These are phyloP conservation scores for Agriopis marginaria DNA, from an alignment of 2,888 invertebrate genomes.

Conservation along the genomic window DNA sequence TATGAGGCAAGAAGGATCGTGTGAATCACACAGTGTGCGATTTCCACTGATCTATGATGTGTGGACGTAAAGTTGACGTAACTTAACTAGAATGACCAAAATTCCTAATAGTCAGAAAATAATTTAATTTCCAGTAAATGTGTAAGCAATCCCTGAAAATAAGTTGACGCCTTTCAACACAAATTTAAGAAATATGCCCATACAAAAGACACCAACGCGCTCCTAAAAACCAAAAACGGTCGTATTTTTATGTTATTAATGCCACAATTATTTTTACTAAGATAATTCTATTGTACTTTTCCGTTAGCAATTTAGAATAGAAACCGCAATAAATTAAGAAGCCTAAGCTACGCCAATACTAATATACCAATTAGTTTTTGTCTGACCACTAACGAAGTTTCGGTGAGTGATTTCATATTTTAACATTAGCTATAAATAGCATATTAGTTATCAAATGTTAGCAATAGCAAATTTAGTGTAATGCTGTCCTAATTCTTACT, in stretches of 20 bases:
- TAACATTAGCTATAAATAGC: background rate
- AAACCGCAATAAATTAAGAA: slow-evolving; percentile 32
- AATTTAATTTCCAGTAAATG: background rate
- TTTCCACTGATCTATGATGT: too few species aligned
- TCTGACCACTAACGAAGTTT: slow-evolving; percentile 22
- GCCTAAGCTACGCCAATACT: slow-evolving; percentile 8
- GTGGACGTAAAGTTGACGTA: too few species aligned
- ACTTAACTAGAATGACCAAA: too few species aligned
- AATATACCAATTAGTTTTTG: slow-evolving; percentile 27
- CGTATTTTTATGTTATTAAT: background rate
- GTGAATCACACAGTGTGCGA: too few species aligned
- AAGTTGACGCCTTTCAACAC: background rate
- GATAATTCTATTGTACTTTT: slow-evolving; percentile 10
- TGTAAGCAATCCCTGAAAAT: background rate
- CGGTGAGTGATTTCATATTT: slow-evolving; percentile 13
- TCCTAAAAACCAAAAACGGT: background rate
- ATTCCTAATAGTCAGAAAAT: too few species aligned
- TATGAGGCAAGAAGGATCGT: too few species aligned
- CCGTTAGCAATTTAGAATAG: slow-evolving; percentile 31
- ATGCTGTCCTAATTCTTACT: slow-evolving; percentile 2
- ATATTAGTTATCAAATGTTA: background rate
- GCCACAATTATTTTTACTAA: background rate
- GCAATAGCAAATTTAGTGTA: background rate
- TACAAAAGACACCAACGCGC: slow-evolving; percentile 12
- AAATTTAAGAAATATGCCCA: background rate